phyloP scores from a whole-genome alignment of 2,797 vertebrate genomes.

The Lophura swinhoii region DNA sequence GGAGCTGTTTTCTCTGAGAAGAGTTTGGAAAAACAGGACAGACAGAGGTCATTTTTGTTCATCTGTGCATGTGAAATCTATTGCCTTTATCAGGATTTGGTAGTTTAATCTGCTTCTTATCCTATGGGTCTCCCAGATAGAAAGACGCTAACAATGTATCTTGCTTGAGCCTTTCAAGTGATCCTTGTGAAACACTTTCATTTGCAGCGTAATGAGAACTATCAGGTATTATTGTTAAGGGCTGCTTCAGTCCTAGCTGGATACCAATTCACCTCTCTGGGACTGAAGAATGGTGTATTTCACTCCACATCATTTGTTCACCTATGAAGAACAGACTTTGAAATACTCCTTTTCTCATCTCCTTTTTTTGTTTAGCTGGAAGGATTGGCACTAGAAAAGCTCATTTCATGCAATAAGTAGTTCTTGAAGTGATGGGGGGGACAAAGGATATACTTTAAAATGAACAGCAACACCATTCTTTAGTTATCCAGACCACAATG shows the following conservation, averaged over 20 bases:
- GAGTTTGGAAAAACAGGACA: neutral
- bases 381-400: constrained; percentile 57
- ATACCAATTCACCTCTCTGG: constrained; percentile 59
- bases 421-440: constrained; percentile 36
- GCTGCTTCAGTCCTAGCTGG: constrained; percentile 66
- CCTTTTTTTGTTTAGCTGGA: constrained; percentile 52
- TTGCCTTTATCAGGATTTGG: constrained; percentile 22
- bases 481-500: constrained; percentile 10
- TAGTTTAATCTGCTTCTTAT: constrained; percentile 67
- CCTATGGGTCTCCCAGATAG: constrained; percentile 48
- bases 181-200: constrained; percentile 66
- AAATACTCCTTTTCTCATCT: constrained; percentile 54
- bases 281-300: constrained; percentile 59
- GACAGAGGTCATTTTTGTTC: constrained; percentile 18
- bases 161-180: constrained; percentile 69
- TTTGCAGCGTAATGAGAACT: constrained; percentile 69
- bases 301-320: constrained; percentile 56
- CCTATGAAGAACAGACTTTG: constrained; percentile 55
- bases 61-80: constrained; percentile 20
- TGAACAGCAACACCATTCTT: constrained; percentile 53
- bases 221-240: constrained; percentile 71
- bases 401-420: constrained; percentile 59
- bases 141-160: constrained; percentile 68
- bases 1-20: neutral
- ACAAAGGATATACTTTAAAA: constrained; percentile 60